A percentile compares a stretch with the other conserved stretches of the same genome.
phyloP scores from a whole-genome alignment of 2,888 invertebrate genomes.

The Hypolimnas misippus region DNA sequence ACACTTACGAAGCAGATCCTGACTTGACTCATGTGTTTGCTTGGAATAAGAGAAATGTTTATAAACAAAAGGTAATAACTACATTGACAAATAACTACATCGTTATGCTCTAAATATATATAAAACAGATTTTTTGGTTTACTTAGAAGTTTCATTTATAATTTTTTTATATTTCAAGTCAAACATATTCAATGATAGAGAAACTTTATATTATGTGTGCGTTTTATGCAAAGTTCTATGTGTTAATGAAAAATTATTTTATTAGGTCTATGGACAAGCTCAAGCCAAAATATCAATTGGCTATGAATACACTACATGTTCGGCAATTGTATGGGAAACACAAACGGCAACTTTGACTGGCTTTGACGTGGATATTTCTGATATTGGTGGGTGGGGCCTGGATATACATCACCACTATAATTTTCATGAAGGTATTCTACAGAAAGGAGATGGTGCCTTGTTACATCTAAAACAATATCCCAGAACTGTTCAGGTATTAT shows the following conservation, averaged over 20 bases:
- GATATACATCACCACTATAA: constrained; percentile 99
- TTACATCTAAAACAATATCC: constrained; percentile 97
- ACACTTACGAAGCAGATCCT: constrained; percentile 97
- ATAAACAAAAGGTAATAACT: constrained; percentile 92
- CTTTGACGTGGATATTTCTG: constrained; percentile 97
- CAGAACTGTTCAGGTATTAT: constrained; percentile 89
- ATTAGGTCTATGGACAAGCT: constrained; percentile 91
- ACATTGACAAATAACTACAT: not conserved
- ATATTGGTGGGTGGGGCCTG: constrained; percentile 98
- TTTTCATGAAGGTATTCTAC: constrained; percentile 98
- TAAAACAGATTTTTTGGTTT: too few species aligned
- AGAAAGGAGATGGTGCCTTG: constrained; percentile 98
- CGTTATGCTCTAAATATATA: too few species aligned
- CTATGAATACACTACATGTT: constrained; percentile 96
- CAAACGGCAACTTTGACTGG: constrained; percentile 97
- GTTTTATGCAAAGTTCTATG: too few species aligned
- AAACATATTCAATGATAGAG: too few species aligned
- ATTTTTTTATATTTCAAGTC: too few species aligned
- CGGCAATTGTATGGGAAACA: constrained; percentile 96
- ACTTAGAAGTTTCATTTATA: too few species aligned
- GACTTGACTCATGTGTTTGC: constrained; percentile 97
- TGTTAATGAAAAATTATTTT: too few species aligned
- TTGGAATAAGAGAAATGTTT: constrained; percentile 99
- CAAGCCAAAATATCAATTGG: constrained; percentile 96
- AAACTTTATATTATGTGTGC: too few species aligned